Conservation (phyloP, 2,113 vertebrate species). For the Cyanoramphus novaezelandiae region DNA sequence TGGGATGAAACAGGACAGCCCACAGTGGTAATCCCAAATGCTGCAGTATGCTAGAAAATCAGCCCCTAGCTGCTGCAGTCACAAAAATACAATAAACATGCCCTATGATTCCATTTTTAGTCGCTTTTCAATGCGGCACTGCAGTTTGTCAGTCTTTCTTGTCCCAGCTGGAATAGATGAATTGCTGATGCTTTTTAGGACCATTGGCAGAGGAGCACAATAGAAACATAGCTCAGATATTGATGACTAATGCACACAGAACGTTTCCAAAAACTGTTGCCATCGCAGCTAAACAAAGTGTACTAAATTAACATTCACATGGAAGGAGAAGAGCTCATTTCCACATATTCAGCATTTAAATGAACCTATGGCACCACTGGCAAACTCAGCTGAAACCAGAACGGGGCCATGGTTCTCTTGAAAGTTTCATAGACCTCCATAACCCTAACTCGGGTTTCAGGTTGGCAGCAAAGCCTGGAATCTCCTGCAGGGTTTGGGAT, state of each 20-base stretch:
- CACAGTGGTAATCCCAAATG: conserved; percentile 26
- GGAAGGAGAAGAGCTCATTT: conserved; percentile 34
- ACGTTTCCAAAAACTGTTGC: conserved; percentile 57
- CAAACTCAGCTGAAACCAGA: conserved; percentile 46
- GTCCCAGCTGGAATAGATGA: conserved; percentile 68
- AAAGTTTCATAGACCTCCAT: conserved; percentile 45
- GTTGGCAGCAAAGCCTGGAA: conserved; percentile 16
- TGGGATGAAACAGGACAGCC: conserved; percentile 37
- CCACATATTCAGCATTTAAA: conserved; percentile 45
- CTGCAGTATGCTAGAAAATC: conserved; percentile 24
- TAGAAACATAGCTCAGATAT: conserved; percentile 61
- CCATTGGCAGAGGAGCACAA: conserved; percentile 63
- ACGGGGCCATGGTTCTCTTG: conserved; percentile 29
- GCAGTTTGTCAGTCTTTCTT: conserved; percentile 61
- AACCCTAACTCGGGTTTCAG: conserved; percentile 46
- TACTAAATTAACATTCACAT: conserved; percentile 53
- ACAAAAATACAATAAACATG: conserved; percentile 57
- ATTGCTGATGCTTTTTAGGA: conserved; percentile 69
- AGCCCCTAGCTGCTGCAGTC: conserved; percentile 42
- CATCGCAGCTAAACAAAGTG: conserved; percentile 62
- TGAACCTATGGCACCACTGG: background rate
- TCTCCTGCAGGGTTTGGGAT: conserved; percentile 23
- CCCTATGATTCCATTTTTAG: conserved; percentile 61
- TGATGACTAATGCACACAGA: conserved; percentile 59
- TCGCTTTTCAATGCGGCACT: conserved; percentile 37